Conservation (phyloP, 2,797 vertebrate genomes). For the Craterocephalus amniculus region DNA sequence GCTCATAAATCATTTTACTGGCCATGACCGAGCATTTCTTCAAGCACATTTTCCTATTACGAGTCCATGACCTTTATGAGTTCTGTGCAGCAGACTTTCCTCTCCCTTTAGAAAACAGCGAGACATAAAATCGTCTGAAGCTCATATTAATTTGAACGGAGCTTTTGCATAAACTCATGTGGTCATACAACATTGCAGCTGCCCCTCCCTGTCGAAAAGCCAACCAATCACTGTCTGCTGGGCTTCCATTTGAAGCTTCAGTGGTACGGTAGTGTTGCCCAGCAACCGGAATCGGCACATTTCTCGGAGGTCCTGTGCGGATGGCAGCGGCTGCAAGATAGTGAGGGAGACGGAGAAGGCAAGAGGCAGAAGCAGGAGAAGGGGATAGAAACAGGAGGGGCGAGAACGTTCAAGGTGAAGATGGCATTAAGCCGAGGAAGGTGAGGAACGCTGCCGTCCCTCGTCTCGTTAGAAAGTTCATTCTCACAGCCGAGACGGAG, state of each 20-base stretch:
- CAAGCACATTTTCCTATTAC: constrained; percentile 11
- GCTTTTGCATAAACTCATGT: constrained; percentile 64
- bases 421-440: constrained; percentile 28
- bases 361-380: constrained; percentile 47
- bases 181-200: constrained; percentile 65
- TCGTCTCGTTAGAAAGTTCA: constrained; percentile 64
- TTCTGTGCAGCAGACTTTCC: constrained; percentile 9
- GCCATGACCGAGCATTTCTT: constrained; percentile 28
- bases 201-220: constrained; percentile 61
- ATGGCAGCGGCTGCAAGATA: constrained; percentile 72
- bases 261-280: constrained; percentile 87
- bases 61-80: constrained; percentile 39
- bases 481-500: constrained; percentile 41
- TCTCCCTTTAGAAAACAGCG: constrained; percentile 8
- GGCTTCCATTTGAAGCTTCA: constrained; percentile 86
- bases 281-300: constrained; percentile 84
- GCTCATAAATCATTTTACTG: constrained; percentile 30
- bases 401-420: constrained; percentile 33
- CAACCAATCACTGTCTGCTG: constrained; percentile 68
- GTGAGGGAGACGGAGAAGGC: constrained; percentile 46
- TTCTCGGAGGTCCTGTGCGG: constrained; percentile 82
- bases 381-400: constrained; percentile 48
- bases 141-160: constrained; percentile 67
- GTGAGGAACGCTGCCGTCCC: constrained; percentile 7
- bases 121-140: constrained; percentile 16